Percentiles rank a stretch among this genome's conserved stretches.
These are phyloP conservation scores for Ceratina australensis DNA, from an alignment of 1,140 invertebrate genomes.

Conservation along the genomic window DNA sequence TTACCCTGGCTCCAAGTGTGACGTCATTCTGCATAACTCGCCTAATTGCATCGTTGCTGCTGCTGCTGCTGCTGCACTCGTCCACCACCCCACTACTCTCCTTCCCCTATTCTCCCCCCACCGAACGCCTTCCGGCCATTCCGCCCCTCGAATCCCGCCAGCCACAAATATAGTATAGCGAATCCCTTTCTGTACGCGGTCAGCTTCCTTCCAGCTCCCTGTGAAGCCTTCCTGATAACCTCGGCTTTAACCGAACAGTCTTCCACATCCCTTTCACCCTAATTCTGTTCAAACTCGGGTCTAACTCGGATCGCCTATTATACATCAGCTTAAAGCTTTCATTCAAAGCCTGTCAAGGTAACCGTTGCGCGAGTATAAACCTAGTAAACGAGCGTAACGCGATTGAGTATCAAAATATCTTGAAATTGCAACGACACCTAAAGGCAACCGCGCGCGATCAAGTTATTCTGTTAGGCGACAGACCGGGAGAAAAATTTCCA, in stretches of 20 bases:
- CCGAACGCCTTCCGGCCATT: constrained; percentile 4
- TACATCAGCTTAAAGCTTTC: too few relatives aligned
- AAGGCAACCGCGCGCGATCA: too few relatives aligned
- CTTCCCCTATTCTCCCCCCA: constrained; percentile 8
- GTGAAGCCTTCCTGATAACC: constrained; percentile 30
- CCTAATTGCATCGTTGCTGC: constrained; percentile 78
- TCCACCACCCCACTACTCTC: constrained; percentile 34
- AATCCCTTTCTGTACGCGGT: constrained; percentile 18
- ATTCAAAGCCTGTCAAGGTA: too few relatives aligned
- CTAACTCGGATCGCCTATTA: too few relatives aligned
- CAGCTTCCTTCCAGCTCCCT: background rate
- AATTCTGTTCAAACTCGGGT: background rate
- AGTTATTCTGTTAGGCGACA: too few relatives aligned
- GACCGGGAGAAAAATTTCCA: too few relatives aligned
- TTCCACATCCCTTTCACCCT: background rate
- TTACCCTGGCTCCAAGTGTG: constrained; percentile 78
- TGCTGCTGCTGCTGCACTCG: constrained; percentile 42
- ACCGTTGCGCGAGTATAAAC: too few relatives aligned
- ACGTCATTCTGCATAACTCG: constrained; percentile 80
- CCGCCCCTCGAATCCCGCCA: background rate
- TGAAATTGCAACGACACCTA: too few relatives aligned
- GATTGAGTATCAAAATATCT: too few relatives aligned
- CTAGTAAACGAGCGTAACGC: too few relatives aligned
- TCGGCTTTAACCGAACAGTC: constrained; percentile 32
- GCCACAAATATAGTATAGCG: constrained; percentile 26